Evolutionary conservation across 2,888 invertebrate genomes (phyloP).

Genomic region (Agrypnus murinus): DNA sequence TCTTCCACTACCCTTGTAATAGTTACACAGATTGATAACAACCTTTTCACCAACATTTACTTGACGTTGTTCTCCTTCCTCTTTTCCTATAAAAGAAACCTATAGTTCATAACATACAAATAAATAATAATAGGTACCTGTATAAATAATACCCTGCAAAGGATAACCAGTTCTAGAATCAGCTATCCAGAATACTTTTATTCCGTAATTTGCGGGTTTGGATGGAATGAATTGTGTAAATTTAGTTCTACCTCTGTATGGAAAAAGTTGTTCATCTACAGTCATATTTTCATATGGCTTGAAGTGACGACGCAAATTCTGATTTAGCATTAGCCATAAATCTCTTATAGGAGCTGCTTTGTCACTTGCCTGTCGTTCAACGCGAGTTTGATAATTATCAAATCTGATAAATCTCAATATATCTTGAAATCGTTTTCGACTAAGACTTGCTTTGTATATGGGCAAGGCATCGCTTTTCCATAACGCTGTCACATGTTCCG

Average conservation of each 20-base stretch:
- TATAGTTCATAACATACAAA: too few species aligned
- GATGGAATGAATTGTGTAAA: conserved; percentile 10
- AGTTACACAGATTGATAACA: conserved; percentile 8
- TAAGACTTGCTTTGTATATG: conserved; percentile 32
- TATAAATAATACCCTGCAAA: too few species aligned
- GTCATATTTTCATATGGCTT: conserved; percentile 7
- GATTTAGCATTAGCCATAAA: conserved; percentile 36
- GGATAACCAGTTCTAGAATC: conserved; percentile 6
- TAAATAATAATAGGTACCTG: too few species aligned
- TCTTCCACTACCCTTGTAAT: conserved; percentile 17
- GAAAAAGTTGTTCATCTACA: conserved; percentile 7
- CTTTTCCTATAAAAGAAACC: too few species aligned
- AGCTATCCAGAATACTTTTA: conserved; percentile 7
- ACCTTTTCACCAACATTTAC: conserved; percentile 37
- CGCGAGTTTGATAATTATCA: conserved; percentile 31
- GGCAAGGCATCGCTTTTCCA: conserved; percentile 29
- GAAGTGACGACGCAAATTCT: conserved; percentile 3
- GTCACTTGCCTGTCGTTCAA: conserved; percentile 9
- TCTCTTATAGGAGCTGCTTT: conserved; percentile 8
- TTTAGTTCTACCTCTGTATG: conserved; percentile 7
- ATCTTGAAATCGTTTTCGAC: conserved; percentile 31
- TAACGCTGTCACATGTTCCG: conserved; percentile 22
- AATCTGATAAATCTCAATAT: conserved; percentile 38
- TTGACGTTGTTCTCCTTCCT: conserved; percentile 9
- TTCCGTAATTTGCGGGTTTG: conserved; percentile 15